Evolutionary conservation across 2,888 invertebrate species (phyloP).

Genomic region (Ashinkailepas kermadecensis): DNA sequence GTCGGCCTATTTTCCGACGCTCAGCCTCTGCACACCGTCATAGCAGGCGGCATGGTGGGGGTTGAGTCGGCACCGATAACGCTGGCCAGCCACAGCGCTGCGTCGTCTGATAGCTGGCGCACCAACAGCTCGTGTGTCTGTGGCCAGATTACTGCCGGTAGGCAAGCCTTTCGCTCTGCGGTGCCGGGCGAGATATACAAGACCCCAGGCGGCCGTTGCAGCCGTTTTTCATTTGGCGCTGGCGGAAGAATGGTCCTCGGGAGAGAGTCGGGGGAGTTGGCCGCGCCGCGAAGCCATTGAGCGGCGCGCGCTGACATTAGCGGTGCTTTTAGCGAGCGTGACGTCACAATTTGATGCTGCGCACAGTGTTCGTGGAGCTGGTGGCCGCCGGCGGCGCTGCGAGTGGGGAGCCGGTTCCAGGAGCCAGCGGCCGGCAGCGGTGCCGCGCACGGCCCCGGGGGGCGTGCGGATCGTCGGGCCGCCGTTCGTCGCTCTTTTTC

Average conservation of each 20-base stretch:
- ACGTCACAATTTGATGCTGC: no score
- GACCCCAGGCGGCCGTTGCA: slow-evolving; percentile 2
- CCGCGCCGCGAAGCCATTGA: background rate
- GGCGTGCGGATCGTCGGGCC: no score
- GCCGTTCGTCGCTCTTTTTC: background rate
- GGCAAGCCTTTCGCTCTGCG: slow-evolving; percentile 2
- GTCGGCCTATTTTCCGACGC: no score
- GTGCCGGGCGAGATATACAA: background rate
- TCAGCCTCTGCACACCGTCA: no score
- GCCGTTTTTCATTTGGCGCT: slow-evolving; percentile 14
- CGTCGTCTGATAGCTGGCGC: background rate
- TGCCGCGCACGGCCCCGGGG: no score
- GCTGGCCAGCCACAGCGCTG: background rate
- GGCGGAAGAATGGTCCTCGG: background rate
- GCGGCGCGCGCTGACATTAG: background rate
- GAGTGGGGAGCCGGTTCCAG: no score
- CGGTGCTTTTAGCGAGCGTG: background rate
- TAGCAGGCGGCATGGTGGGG: no score
- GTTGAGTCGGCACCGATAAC: no score
- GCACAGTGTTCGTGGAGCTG: no score
- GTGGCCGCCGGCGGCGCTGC: no score
- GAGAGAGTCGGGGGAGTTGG: background rate
- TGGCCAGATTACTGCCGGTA: background rate
- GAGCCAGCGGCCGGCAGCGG: no score
- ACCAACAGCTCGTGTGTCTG: background rate